Conservation (phyloP, 1,140 invertebrate species). For the Probaryconus sp. region DNA sequence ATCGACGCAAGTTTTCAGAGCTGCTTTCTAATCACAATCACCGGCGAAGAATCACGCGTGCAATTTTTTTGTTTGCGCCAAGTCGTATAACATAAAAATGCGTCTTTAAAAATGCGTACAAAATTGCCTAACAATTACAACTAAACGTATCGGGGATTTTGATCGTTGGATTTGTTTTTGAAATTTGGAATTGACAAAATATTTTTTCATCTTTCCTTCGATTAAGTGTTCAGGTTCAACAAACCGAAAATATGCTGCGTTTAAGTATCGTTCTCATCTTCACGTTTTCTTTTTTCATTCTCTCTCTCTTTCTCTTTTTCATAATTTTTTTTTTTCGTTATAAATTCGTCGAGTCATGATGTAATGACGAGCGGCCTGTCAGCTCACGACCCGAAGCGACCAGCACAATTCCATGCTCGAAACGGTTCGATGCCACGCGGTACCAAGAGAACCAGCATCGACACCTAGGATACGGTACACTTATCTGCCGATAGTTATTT, state of each 20-base stretch:
- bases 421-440: slow-evolving; percentile 57
- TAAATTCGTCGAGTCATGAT: slow-evolving; percentile 73
- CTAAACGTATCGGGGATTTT: no score
- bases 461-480: slow-evolving; percentile 67
- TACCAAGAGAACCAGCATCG: slow-evolving; percentile 55
- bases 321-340: slow-evolving; percentile 54
- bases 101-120: no score
- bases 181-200: no score
- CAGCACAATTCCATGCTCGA: slow-evolving; percentile 49
- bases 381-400: slow-evolving; percentile 60
- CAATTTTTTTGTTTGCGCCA: slow-evolving; percentile 30
- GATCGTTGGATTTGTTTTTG: no score
- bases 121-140: no score
- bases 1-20: slow-evolving; percentile 26
- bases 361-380: slow-evolving; percentile 77
- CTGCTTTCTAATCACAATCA: slow-evolving; percentile 52
- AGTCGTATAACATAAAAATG: no score
- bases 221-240: slow-evolving; percentile 55
- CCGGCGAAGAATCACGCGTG: slow-evolving; percentile 46
- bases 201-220: slow-evolving; percentile 36
- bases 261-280: slow-evolving; percentile 58
- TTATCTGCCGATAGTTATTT: slow-evolving; percentile 54
- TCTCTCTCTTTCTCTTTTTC: no score
- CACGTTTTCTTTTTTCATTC: slow-evolving; percentile 53
- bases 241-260: slow-evolving; percentile 63